Evolutionary conservation across 2,113 vertebrate species (phyloP).

Genomic region (Sapajus apella): DNA sequence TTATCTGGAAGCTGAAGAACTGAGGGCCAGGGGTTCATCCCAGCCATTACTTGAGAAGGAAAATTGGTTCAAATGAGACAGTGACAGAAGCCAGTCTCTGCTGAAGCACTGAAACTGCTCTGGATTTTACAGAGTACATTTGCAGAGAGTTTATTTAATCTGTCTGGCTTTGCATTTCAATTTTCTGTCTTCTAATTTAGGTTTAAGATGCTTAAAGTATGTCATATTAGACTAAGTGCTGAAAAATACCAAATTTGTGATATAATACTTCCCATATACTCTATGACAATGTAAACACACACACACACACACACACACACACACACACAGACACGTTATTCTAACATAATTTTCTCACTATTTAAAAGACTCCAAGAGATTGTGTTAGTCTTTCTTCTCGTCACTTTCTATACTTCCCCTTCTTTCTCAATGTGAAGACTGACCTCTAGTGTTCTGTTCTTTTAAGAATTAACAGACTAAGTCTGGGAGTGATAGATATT

Average conservation of each 20-base stretch:
- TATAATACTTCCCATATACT: background rate
- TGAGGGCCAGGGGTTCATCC: background rate
- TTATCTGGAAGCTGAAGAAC: background rate
- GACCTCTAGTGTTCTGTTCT: conserved; percentile 85
- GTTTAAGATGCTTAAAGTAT: background rate
- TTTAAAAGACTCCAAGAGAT: background rate
- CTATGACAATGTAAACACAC: background rate
- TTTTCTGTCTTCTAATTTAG: background rate
- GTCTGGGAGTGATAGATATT: background rate
- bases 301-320: background rate
- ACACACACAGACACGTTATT: background rate
- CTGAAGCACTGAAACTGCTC: background rate
- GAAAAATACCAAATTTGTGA: background rate
- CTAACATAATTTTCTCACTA: background rate
- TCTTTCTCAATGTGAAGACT: conserved; percentile 72
- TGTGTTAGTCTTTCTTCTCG: too few species aligned
- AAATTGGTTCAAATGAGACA: background rate
- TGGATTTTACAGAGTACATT: background rate
- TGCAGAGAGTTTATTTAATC: background rate
- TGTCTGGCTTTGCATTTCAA: background rate
- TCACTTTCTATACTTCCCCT: background rate
- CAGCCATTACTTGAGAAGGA: background rate
- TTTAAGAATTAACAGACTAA: conserved; percentile 35
- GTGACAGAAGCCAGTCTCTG: background rate
- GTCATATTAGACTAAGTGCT: background rate